Base-by-base conservation (phyloP, 2,797 vertebrate species). In the Lacerta viridis region DNA sequence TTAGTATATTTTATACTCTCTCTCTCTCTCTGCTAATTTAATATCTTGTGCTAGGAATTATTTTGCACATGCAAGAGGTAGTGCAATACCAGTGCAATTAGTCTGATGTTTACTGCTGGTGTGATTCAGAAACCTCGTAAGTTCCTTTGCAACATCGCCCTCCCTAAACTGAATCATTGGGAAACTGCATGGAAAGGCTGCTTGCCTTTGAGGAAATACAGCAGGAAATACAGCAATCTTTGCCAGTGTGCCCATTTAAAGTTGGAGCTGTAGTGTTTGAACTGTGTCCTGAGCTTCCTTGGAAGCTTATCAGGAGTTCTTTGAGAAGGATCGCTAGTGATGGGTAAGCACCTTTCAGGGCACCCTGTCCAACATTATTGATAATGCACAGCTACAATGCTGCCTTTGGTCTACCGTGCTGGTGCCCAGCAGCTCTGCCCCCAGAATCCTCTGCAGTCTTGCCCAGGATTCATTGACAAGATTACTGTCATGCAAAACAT, bases 51-150 rank as follows among this genome's bases (percentile, higher is more conserved):
- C 29, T 10, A 23, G 74, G 74, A 66, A 77, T n/a, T 8, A 66
- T 18, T 13, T n/a, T n/a, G 36, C 50, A 80, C 13, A 20, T 7
- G 25, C 46, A 69, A 55, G 9, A 18, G 66, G 27, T 29, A 29
- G 33, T 59, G 29, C 43, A 71, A 50, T 50, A 59, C 77, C 27
- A 64, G 18, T 20, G 55, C 72, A 64, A 11, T 64, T 59, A n/a
- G 36, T 74, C 46, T 59, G 76, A n/a, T 79, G 85, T n/a, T 80
- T 55, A 72, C 69, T 59, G 77, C 39, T 72, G 46, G 15, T 72
- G 43, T 72, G 25, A 39, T 80, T 78, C 77, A 59, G 6, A 59
- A n/a, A n/a, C 27, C 27, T n/a, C 23, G 15, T 33, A 80, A 71
- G 46, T 46, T 29, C 36, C 50, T 72, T 46, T 27, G 61, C 77